Base-by-base conservation (phyloP, 2,888 invertebrate genomes). In the Mythimna impura region DNA sequence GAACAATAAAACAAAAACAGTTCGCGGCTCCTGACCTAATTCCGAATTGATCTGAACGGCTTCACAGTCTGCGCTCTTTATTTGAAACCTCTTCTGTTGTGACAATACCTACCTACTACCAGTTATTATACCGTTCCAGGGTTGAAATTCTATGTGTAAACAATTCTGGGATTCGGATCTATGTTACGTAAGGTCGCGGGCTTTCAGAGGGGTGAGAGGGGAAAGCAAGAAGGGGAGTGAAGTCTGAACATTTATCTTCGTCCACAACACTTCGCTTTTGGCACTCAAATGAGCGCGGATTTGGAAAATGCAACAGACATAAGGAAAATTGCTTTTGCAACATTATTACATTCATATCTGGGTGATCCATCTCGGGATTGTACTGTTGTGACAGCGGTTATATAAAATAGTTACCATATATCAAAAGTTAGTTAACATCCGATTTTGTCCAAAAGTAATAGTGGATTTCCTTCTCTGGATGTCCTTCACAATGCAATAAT, bases 171-270 rank as follows among this genome's bases (percentile, higher is more conserved):
- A 64, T 61, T 78, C 34, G 25, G 20, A 65, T 40, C 34, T n/a
- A 20, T 67, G 70, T 79, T 82, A 80, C 67, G 73, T 82, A 69
- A 78, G 82, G 60, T 69, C 62, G 64, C 25, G 55, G 55, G 52
- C 40, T 58, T 55, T 9, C 25, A 7, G 25, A 36, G 47, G 47
- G n/a, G 14, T 8, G 25, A 25, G 54, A 12, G 54, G 22, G 36
- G 34, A 4, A 6, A 9, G 34, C 9, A 34, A 34, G 34, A 40
- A 34, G 25, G 12, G 36, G 5, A 14, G 12, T n/a, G 30, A 58
- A 52, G 55, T 63, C 62, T 71, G 50, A 52, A 76, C 85, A 82
- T 85, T 81, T 71, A 76, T 85, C 81, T 81, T 81, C 74, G 76
- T 84, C 83, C 60, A 57, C 64, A 80, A 72, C 80, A 76, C 76